phyloP scores from a whole-genome alignment of 2,113 vertebrate species.

The Shinisaurus crocodilurus region DNA sequence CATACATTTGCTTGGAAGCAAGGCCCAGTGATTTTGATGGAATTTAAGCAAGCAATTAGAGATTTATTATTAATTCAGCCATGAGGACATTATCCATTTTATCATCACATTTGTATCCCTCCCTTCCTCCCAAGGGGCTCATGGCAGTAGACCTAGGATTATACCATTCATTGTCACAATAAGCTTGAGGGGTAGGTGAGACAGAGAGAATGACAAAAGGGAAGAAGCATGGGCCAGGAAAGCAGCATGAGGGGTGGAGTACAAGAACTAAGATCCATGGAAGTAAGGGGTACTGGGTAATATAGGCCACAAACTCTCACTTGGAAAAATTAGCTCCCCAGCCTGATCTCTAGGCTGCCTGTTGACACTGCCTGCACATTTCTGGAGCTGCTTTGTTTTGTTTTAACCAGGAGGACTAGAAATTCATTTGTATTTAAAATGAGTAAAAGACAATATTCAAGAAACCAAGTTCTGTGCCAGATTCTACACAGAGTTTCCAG shows the following conservation, averaged over 20 bases:
- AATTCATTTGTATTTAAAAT: slow-evolving; percentile 1
- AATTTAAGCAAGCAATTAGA: neutral
- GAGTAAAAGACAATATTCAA: neutral
- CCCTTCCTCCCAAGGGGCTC: neutral
- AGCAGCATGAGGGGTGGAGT: neutral
- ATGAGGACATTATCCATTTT: neutral
- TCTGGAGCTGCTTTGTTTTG: neutral
- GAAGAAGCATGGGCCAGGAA: neutral
- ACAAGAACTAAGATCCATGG: neutral
- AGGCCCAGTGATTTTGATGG: neutral
- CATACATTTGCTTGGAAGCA: neutral
- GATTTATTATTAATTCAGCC: neutral
- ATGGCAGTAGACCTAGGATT: neutral
- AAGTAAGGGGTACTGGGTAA: neutral
- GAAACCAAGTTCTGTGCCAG: neutral
- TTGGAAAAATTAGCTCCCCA: neutral
- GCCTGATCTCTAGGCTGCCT: neutral
- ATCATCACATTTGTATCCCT: neutral
- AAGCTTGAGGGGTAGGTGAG: neutral
- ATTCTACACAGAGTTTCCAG: neutral
- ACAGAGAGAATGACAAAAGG: neutral
- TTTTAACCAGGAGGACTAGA: neutral
- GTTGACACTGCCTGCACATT: neutral
- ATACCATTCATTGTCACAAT: neutral
- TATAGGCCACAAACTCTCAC: neutral